Percentiles rank a stretch among this genome's conserved stretches.
Evolutionary conservation across 2,888 invertebrate genomes (phyloP).

Genomic region (Heteromyza rotundicornis): DNA sequence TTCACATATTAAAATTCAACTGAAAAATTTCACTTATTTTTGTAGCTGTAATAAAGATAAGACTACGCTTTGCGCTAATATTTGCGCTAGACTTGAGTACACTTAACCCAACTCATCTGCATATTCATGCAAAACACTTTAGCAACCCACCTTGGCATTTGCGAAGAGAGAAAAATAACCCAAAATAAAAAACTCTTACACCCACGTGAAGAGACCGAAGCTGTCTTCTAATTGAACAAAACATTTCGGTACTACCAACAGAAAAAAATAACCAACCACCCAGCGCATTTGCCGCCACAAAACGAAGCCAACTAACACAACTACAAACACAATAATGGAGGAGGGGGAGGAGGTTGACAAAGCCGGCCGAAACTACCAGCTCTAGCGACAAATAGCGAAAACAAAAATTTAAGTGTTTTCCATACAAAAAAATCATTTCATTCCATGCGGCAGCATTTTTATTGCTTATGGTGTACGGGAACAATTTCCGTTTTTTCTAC

Average conservation of each 20-base stretch:
- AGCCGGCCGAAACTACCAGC: no score
- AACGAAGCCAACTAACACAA: not conserved
- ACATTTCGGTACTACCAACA: not conserved
- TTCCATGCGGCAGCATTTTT: not conserved
- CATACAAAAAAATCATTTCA: not conserved
- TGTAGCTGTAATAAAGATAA: slow-evolving; percentile 46
- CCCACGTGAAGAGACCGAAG: not conserved
- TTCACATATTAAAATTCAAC: not conserved
- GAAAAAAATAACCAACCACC: not conserved
- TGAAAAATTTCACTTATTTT: not conserved
- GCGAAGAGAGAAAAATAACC: not conserved
- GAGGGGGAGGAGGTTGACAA: not conserved
- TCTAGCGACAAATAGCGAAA: not conserved
- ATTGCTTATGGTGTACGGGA: not conserved
- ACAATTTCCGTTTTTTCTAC: not conserved
- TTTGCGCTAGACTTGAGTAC: not conserved
- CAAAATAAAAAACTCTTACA: not conserved
- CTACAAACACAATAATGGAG: not conserved
- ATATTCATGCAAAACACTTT: not conserved
- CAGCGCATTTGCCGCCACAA: no score
- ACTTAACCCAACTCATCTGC: not conserved
- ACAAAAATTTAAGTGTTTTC: not conserved
- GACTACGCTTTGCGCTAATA: slow-evolving; percentile 29
- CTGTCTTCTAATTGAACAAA: not conserved
- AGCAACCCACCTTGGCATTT: not conserved